phyloP scores from a whole-genome alignment of 1,140 invertebrate genomes.

The Babylonia areolata region DNA sequence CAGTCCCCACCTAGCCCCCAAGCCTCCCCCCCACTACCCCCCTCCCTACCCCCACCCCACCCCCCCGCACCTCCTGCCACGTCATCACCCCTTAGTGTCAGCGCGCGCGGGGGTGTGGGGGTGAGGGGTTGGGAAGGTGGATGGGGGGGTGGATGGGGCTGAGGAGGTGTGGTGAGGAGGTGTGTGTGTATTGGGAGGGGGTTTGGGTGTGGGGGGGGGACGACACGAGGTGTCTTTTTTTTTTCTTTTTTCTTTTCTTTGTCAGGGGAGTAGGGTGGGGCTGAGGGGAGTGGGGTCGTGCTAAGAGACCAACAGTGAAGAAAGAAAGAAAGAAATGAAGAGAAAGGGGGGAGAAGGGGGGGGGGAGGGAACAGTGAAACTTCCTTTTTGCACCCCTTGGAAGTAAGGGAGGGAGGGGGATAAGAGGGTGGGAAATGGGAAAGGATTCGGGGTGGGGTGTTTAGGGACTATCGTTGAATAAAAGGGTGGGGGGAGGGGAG shows the following conservation, averaged over 20 bases:
- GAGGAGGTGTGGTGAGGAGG: background rate
- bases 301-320: background rate
- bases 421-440: too few relatives aligned
- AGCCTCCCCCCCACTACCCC: too few relatives aligned
- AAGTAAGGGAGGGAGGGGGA: background rate
- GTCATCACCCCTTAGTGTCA: slow-evolving; percentile 1
- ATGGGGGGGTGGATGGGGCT: background rate
- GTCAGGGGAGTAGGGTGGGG: background rate
- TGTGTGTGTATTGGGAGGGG: background rate
- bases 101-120: background rate
- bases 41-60: background rate
- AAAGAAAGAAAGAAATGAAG: background rate
- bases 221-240: too few relatives aligned
- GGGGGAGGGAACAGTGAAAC: background rate
- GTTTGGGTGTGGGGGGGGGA: too few relatives aligned
- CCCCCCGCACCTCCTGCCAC: background rate
- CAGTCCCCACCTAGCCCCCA: too few relatives aligned
- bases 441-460: too few relatives aligned
- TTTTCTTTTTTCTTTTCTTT: too few relatives aligned
- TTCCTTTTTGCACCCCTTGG: too few relatives aligned
- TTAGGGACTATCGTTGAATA: too few relatives aligned
- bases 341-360: background rate
- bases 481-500: background rate
- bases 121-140: background rate
- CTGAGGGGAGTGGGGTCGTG: background rate